Conservation (phyloP, 2,888 invertebrate genomes). For the Stratiomys singularior region DNA sequence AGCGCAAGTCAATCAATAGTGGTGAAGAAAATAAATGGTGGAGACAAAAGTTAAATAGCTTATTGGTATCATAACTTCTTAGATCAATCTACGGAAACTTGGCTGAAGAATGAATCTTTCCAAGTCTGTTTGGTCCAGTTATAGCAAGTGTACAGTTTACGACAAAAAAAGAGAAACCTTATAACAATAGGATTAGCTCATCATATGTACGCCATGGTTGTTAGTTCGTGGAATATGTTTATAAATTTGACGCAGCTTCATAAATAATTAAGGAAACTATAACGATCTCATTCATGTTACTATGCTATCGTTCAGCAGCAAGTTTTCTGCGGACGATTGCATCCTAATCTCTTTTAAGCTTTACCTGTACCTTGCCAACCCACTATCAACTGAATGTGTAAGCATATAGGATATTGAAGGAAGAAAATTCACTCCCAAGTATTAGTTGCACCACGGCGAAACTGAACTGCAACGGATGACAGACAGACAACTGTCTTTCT, state of each 20-base stretch:
- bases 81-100: conserved; percentile 11
- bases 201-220: no score
- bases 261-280: no score
- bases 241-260: no score
- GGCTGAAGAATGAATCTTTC: conserved; percentile 14
- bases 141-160: not conserved
- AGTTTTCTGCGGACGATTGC: no score
- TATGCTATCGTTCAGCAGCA: no score
- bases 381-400: no score
- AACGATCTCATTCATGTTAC: no score
- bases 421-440: conserved; percentile 33
- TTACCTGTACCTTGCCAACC: not conserved
- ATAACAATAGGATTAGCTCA: not conserved
- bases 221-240: no score
- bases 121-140: not conserved
- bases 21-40: not conserved
- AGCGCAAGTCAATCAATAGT: conserved; percentile 37
- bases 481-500: conserved; percentile 42
- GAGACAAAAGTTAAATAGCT: conserved; percentile 38
- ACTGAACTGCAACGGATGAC: conserved; percentile 15
- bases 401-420: no score
- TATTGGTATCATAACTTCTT: conserved; percentile 31
- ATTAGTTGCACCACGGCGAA: conserved; percentile 21
- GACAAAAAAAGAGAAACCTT: not conserved
- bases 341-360: not conserved